These are phyloP conservation scores for Fukomys damarensis DNA, from an alignment of 2,113 vertebrate genomes.

Conservation along the genomic window DNA sequence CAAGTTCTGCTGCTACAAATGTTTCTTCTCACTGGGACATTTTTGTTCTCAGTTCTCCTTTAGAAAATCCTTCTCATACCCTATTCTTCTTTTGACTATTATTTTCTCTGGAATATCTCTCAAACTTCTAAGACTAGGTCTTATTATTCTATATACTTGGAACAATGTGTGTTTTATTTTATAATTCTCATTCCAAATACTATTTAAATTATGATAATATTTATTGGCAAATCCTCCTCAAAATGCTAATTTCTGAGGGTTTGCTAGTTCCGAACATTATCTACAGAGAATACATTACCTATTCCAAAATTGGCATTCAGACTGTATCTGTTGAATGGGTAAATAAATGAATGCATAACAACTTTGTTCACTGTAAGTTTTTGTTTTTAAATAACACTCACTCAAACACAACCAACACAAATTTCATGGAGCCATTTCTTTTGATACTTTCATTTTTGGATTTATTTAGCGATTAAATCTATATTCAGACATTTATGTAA, in stretches of 20 bases:
- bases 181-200: not conserved
- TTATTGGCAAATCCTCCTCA: not conserved
- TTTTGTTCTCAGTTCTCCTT: not conserved
- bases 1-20: not conserved
- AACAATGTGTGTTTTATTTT: not conserved
- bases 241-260: not conserved
- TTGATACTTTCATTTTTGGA: conserved; percentile 34
- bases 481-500: conserved; percentile 56
- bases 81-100: not conserved
- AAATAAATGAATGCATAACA: not conserved
- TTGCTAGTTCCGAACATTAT: not conserved
- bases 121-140: not conserved
- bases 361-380: not conserved
- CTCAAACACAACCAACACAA: not conserved
- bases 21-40: not conserved
- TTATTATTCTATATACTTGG: not conserved
- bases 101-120: not conserved
- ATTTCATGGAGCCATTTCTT: not conserved
- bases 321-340: not conserved
- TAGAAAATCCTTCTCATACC: not conserved
- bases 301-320: not conserved
- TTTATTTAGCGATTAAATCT: conserved; percentile 36
- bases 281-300: not conserved
- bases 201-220: not conserved
- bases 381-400: conserved; percentile 31